phyloP scores from a whole-genome alignment of 2,888 invertebrate species.

The Caenorhabditis sulstoni region DNA sequence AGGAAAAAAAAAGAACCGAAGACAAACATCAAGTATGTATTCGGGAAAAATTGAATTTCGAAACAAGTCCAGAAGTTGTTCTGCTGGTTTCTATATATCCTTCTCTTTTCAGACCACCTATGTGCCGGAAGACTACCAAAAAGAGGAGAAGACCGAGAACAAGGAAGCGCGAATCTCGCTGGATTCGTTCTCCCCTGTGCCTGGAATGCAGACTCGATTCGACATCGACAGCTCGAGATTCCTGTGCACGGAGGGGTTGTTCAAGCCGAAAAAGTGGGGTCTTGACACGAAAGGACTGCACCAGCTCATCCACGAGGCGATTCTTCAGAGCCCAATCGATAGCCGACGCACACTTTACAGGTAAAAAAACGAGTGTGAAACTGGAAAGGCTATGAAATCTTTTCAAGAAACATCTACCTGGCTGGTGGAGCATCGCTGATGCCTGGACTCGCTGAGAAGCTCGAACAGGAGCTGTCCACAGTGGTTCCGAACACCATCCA shows the following conservation, averaged over 20 bases:
- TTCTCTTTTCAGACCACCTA: slow-evolving; percentile 80
- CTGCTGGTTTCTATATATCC: not conserved
- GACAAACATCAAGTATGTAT: no score
- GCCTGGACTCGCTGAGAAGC: slow-evolving; percentile 84
- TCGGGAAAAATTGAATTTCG: no score
- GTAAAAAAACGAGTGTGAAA: slow-evolving; percentile 4
- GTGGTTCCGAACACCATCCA: slow-evolving; percentile 83
- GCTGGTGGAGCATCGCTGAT: slow-evolving; percentile 84
- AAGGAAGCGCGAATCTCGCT: slow-evolving; percentile 58
- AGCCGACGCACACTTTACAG: slow-evolving; percentile 81
- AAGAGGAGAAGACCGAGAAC: slow-evolving; percentile 76
- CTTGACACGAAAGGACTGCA: slow-evolving; percentile 84
- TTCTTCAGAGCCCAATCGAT: slow-evolving; percentile 84
- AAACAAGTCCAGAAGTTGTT: no score
- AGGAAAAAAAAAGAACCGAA: no score
- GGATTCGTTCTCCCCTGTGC: slow-evolving; percentile 57
- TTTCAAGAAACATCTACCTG: slow-evolving; percentile 83
- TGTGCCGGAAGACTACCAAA: slow-evolving; percentile 82
- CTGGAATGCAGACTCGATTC: slow-evolving; percentile 62
- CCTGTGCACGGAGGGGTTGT: slow-evolving; percentile 83
- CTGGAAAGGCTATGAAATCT: not conserved
- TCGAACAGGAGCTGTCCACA: slow-evolving; percentile 83
- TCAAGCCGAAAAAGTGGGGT: slow-evolving; percentile 84
- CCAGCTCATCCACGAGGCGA: slow-evolving; percentile 83
- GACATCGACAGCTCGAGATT: slow-evolving; percentile 82